phyloP scores from a whole-genome alignment of 2,113 vertebrate genomes.

The Misgurnus anguillicaudatus region DNA sequence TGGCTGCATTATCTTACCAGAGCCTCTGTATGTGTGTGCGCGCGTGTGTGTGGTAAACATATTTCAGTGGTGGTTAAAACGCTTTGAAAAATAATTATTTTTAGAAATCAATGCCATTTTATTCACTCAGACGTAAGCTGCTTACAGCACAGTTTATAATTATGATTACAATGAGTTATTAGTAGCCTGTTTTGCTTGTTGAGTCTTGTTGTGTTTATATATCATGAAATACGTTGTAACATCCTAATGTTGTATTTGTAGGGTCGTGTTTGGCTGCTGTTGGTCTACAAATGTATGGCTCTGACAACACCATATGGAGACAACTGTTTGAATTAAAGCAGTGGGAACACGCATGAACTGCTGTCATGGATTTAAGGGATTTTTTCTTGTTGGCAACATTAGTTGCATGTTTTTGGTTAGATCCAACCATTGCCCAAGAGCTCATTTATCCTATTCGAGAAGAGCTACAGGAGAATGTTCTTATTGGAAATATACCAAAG shows the following conservation, averaged over 20 bases:
- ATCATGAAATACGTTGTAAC: conserved; percentile 57
- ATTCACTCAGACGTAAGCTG: neutral
- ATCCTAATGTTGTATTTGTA: conserved; percentile 79
- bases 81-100: neutral
- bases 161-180: neutral
- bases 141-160: neutral
- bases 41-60: neutral
- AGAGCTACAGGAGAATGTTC: conserved; percentile 97
- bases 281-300: conserved; percentile 82
- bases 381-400: conserved; percentile 97
- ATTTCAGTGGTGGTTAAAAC: neutral
- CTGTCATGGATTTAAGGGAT: conserved; percentile 98
- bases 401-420: conserved; percentile 93
- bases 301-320: conserved; percentile 78
- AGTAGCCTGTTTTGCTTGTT: neutral
- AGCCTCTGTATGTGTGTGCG: conserved; percentile 43
- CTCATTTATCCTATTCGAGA: conserved; percentile 98
- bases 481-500: conserved; percentile 99
- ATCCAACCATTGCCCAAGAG: conserved; percentile 97
- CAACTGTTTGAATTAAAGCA: conserved; percentile 65
- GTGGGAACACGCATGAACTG: conserved; percentile 76
- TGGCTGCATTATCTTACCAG: conserved; percentile 57
- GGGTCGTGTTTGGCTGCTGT: conserved; percentile 85
- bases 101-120: neutral
- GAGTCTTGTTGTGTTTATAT: neutral